A percentile compares a stretch with the other conserved stretches of the same genome.
These are phyloP conservation scores for Scotopteryx bipunctaria DNA, from an alignment of 2,888 invertebrate species.

Conservation along the genomic window DNA sequence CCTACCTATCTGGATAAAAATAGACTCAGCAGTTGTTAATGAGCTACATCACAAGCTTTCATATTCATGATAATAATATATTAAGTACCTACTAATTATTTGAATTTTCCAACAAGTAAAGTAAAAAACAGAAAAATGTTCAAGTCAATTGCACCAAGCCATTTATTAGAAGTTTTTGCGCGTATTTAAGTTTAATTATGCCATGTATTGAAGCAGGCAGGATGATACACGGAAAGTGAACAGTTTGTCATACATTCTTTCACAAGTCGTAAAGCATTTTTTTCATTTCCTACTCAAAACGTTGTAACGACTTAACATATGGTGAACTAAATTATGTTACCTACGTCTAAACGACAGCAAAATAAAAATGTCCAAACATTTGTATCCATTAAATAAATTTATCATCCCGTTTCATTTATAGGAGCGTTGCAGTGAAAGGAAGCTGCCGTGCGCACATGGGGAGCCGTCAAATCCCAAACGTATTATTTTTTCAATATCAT, in stretches of 20 bases:
- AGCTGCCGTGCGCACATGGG: conserved; percentile 80
- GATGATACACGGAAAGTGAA: conserved; percentile 59
- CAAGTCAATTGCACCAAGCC: conserved; percentile 47
- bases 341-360: conserved; percentile 79
- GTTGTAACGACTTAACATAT: conserved; percentile 76
- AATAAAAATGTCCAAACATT: conserved; percentile 84
- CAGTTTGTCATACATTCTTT: conserved; percentile 72
- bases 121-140: neutral
- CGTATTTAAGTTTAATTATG: conserved; percentile 48
- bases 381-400: conserved; percentile 83
- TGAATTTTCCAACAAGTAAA: no score
- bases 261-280: conserved; percentile 79
- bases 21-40: no score
- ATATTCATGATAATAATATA: no score
- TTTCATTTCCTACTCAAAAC: conserved; percentile 78
- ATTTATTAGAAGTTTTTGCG: conserved; percentile 58
- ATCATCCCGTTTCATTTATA: conserved; percentile 78
- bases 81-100: no score
- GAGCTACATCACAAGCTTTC: no score
- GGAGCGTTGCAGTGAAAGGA: conserved; percentile 72
- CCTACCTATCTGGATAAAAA: no score
- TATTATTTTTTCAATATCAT: conserved; percentile 81
- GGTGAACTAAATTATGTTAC: conserved; percentile 82
- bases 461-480: conserved; percentile 80
- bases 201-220: conserved; percentile 53